Conservation (phyloP, 2,113 vertebrate species). For the Cyprinus carpio region DNA sequence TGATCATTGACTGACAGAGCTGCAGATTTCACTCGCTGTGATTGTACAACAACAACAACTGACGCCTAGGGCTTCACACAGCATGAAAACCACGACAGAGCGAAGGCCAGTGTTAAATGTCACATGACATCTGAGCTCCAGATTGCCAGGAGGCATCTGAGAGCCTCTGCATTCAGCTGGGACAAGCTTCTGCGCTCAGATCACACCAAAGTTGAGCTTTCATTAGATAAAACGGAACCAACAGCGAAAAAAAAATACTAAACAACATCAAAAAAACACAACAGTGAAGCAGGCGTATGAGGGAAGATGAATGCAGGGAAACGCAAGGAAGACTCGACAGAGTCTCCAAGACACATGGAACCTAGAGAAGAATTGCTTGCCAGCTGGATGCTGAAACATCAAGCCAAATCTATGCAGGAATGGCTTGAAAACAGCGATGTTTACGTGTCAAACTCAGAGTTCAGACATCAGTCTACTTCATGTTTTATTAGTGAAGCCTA, state of each 20-base stretch:
- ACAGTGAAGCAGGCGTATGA: neutral
- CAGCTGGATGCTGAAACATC: neutral
- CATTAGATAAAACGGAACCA: neutral
- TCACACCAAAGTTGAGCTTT: neutral
- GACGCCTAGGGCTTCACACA: neutral
- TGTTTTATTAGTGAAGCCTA: neutral
- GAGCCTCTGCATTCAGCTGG: neutral
- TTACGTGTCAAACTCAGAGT: neutral
- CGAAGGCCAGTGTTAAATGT: neutral
- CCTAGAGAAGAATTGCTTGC: neutral
- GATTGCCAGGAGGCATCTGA: neutral
- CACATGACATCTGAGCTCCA: constrained; percentile 7
- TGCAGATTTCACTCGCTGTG: neutral
- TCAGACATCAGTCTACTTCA: neutral
- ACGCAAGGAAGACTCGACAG: accelerated
- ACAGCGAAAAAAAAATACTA: neutral
- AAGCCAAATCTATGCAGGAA: neutral
- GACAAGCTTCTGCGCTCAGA: neutral
- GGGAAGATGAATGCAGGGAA: neutral
- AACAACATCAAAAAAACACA: neutral
- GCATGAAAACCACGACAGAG: neutral
- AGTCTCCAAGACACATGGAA: neutral
- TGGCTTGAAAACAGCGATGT: neutral
- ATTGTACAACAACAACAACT: neutral
- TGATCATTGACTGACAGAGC: neutral